Conservation (phyloP, 1,140 invertebrate genomes). For the Lasioglossum albipes region DNA sequence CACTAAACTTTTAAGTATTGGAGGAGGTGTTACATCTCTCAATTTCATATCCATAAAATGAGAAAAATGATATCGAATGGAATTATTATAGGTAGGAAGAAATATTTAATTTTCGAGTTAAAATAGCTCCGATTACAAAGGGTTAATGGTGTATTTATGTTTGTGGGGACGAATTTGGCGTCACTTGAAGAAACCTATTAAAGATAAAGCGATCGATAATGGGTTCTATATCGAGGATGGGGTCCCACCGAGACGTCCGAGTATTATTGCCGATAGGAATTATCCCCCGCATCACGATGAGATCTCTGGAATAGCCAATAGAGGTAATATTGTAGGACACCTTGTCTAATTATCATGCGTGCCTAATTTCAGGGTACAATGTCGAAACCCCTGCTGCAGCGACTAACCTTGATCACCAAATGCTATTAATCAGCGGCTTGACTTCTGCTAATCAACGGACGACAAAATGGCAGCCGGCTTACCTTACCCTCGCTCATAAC, state of each 20-base stretch:
- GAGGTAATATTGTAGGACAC: conserved; percentile 42
- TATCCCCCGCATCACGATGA: conserved; percentile 48
- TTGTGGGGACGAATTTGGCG: no score
- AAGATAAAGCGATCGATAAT: conserved; percentile 10
- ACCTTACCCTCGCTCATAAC: background rate
- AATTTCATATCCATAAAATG: no score
- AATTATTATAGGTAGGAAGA: no score
- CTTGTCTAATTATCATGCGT: conserved; percentile 64
- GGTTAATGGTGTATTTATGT: no score
- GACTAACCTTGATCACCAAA: conserved; percentile 66
- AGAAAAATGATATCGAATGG: no score
- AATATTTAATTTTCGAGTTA: no score
- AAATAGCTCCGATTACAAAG: no score
- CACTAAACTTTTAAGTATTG: no score
- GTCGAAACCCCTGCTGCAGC: conserved; percentile 62
- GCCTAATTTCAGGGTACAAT: conserved; percentile 65
- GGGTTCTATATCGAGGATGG: background rate
- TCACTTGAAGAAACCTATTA: background rate
- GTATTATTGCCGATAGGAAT: conserved; percentile 61
- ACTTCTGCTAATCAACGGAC: conserved; percentile 60
- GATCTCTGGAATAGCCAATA: conserved; percentile 54
- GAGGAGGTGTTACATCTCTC: no score
- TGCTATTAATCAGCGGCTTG: conserved; percentile 63
- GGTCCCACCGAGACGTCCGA: conserved; percentile 23
- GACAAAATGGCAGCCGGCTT: conserved; percentile 10